Evolutionary conservation across 2,888 invertebrate genomes (phyloP), one percentile per base, ranked within the genome.

Genomic region (Zelleria hepariella): DNA sequence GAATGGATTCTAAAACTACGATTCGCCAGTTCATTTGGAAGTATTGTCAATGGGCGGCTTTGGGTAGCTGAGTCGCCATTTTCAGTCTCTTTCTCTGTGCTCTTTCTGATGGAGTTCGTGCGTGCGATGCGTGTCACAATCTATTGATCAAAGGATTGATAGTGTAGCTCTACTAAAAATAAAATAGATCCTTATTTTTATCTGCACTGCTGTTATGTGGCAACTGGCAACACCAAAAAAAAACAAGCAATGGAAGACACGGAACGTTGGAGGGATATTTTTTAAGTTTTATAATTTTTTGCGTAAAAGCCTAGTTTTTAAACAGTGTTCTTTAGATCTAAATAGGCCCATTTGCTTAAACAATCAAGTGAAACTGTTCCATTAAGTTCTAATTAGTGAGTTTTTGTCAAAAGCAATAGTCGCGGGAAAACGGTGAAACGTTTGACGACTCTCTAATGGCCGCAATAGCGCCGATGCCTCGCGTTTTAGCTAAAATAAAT

Each of bases 381-480:
- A 42, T 15, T 15, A 5, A 2, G 15, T 42, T 42, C 15, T 42
- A 42, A 58, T 25, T 18, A 51, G 24, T 52, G 24, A 20, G 51
- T 24, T 67, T 64, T 67, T 60, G 62, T 62, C 59, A 66, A 65
- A 62, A 71, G 64, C 64, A 69, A 71, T 82, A 79, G 83, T 83
- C 87, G 87, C 87, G 87, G 87, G 87, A 87, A 87, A 87, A 82
- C 77, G 78, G 79, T 77, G 80, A 78, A 73, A 84, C 84, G 82
- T 85, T 84, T 82, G 82, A 84, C 80, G 82, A 75, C 77, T 77
- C 65, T 86, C 10, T 42, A 87, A 88, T 88, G 88, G 88, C 88
- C 88, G 88, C 88, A 86, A 78, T 78, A 86, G 85, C 86, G 85
- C 85, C 85, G 86, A 86, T 86, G 82, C 86, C 78, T 77, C 76